Evolutionary conservation across 2,888 invertebrate genomes (phyloP).

Genomic region (Phortica okadai): DNA sequence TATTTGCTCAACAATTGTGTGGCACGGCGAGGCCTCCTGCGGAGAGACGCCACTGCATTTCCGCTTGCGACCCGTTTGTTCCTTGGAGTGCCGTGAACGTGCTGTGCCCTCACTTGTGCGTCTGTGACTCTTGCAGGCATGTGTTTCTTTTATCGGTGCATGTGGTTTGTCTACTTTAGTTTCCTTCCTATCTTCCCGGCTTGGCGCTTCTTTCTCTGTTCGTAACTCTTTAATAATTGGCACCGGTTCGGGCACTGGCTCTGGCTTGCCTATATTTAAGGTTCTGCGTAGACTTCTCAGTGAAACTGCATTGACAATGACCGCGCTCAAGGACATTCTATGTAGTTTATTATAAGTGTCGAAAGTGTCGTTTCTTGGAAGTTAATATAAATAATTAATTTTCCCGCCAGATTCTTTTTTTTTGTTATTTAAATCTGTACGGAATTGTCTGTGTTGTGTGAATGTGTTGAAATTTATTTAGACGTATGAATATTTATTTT

Average conservation of each 20-base stretch:
- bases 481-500: too few relatives aligned
- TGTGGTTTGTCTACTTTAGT: slow-evolving; percentile 43
- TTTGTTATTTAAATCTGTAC: too few relatives aligned
- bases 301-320: slow-evolving; percentile 27
- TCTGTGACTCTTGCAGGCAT: background rate
- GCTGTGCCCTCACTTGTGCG: slow-evolving; percentile 22
- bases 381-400: background rate
- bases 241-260: background rate
- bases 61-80: background rate
- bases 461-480: too few relatives aligned
- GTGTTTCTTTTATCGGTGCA: slow-evolving; percentile 26
- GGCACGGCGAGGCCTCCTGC: slow-evolving; percentile 40
- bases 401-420: background rate
- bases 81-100: background rate
- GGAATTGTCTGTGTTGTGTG: too few relatives aligned
- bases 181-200: background rate
- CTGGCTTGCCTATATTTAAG: background rate
- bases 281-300: slow-evolving; percentile 17
- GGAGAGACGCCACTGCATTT: slow-evolving; percentile 4
- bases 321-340: slow-evolving; percentile 42
- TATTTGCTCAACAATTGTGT: slow-evolving; percentile 57
- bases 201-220: background rate
- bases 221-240: background rate
- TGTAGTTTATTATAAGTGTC: background rate
- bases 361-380: background rate